phyloP scores from a whole-genome alignment of 2,113 vertebrate species.

The Sceloporus undulatus region DNA sequence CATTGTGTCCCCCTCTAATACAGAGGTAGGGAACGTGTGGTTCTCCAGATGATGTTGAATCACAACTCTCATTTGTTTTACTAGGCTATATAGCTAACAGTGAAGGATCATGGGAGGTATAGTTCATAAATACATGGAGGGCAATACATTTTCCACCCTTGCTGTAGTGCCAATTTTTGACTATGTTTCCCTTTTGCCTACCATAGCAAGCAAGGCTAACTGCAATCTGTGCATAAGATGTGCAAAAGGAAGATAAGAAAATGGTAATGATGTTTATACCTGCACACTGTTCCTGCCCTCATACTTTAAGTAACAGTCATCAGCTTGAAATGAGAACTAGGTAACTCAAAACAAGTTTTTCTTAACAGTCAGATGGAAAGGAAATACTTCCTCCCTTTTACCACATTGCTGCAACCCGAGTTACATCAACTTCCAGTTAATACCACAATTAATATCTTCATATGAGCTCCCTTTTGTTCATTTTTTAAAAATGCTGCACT shows the following conservation, averaged over 20 bases:
- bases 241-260: too few species aligned
- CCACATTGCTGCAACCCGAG: not conserved
- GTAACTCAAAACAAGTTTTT: not conserved
- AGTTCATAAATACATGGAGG: not conserved
- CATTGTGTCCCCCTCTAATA: not conserved
- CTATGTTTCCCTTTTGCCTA: not conserved
- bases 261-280: not conserved
- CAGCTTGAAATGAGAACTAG: not conserved
- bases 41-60: not conserved
- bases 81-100: not conserved
- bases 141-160: not conserved
- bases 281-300: not conserved
- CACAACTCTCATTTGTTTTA: not conserved
- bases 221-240: not conserved
- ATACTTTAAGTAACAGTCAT: not conserved
- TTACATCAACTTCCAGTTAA: not conserved
- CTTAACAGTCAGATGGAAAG: not conserved
- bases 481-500: not conserved
- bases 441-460: not conserved
- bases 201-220: not conserved
- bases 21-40: not conserved
- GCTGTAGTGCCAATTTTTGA: not conserved
- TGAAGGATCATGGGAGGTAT: not conserved
- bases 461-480: not conserved
- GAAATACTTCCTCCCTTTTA: not conserved